A percentile compares a stretch with the other conserved stretches of the same genome.
These are phyloP conservation scores for Coryphaenoides rupestris DNA, from an alignment of 2,113 vertebrate genomes.

Conservation along the genomic window DNA sequence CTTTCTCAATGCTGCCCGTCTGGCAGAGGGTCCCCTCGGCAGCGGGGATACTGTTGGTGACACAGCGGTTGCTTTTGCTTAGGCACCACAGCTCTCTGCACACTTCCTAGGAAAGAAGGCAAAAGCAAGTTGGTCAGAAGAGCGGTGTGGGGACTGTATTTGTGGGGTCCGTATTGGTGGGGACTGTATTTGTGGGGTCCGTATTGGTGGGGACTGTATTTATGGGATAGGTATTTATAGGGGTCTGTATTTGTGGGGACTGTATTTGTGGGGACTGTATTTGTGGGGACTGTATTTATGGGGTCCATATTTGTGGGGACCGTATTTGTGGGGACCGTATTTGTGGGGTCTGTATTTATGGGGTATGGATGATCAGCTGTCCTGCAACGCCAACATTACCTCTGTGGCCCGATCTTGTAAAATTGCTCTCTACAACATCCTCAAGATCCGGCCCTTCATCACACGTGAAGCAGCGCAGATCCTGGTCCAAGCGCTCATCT, in stretches of 20 bases:
- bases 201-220: neutral
- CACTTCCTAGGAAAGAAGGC: slow-evolving; percentile 99
- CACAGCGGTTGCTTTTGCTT: slow-evolving; percentile 99
- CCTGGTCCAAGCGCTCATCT: too few relatives aligned
- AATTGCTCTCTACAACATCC: too few relatives aligned
- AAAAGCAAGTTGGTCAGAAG: slow-evolving; percentile 96
- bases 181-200: neutral
- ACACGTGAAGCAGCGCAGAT: too few relatives aligned
- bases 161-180: slow-evolving; percentile 3
- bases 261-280: neutral
- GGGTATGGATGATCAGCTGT: neutral
- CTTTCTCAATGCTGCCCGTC: slow-evolving; percentile 93
- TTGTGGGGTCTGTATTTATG: neutral
- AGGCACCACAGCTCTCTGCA: slow-evolving; percentile 99
- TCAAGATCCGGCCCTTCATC: too few relatives aligned
- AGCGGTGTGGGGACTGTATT: too few relatives aligned
- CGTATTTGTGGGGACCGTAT: neutral
- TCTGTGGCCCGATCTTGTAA: too few relatives aligned
- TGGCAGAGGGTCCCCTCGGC: slow-evolving; percentile 96
- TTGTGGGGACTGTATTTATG: too few relatives aligned
- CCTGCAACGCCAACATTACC: too few relatives aligned
- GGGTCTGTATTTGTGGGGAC: neutral
- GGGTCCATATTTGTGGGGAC: neutral
- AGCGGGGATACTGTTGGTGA: slow-evolving; percentile 98
- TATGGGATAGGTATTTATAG: too few relatives aligned